Conservation (phyloP, 37 sponge, comb jelly and placozoan species). For the Petrosia ficiformis region DNA sequence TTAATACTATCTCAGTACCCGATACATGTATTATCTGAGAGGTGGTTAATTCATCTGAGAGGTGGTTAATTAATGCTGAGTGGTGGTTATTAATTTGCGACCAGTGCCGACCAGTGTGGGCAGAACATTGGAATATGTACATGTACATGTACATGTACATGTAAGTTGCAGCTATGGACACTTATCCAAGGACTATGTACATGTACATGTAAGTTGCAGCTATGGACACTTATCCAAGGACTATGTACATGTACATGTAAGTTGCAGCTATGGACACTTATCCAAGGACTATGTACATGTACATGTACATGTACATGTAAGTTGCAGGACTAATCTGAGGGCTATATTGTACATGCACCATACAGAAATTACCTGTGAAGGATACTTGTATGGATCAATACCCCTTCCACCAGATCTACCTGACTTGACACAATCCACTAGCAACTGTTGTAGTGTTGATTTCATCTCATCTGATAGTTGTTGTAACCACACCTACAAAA, state of each 20-base stretch:
- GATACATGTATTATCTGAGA: too few relatives aligned
- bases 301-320: too few relatives aligned
- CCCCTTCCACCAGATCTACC: constrained; percentile 27
- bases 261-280: not conserved
- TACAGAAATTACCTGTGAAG: constrained; percentile 66
- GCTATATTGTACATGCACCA: not conserved
- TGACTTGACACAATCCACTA: constrained; percentile 68
- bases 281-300: constrained; percentile 8
- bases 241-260: not conserved
- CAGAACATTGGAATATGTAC: not conserved
- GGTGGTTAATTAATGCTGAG: too few relatives aligned
- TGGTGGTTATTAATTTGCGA: too few relatives aligned
- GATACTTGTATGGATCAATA: constrained; percentile 74
- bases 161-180: too few relatives aligned
- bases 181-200: too few relatives aligned
- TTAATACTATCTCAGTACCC: too few relatives aligned
- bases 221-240: not conserved
- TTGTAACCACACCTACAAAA: constrained; percentile 79
- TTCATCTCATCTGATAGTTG: constrained; percentile 88
- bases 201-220: not conserved
- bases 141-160: not conserved
- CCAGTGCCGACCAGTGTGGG: too few relatives aligned
- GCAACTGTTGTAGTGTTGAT: constrained; percentile 71
- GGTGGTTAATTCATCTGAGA: too few relatives aligned
- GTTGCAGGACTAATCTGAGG: not conserved